phyloP scores from a whole-genome alignment of 2,888 invertebrate genomes.

The Cotesia congregata region DNA sequence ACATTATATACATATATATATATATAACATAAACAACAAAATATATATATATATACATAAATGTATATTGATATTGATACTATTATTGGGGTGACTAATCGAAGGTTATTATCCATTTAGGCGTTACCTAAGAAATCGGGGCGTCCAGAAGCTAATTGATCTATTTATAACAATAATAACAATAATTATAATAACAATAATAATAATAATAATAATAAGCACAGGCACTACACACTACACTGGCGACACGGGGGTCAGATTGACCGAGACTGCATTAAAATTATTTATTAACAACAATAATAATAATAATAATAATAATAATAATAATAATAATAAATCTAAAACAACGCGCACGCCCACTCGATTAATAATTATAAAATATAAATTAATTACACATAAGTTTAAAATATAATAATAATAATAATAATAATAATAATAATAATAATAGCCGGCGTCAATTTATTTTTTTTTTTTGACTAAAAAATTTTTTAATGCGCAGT shows the following conservation, averaged over 20 bases:
- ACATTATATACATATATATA: conserved; percentile 28
- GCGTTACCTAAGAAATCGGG: conserved; percentile 29
- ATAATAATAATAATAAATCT: conserved; percentile 30
- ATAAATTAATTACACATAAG: neutral
- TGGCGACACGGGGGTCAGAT: conserved; percentile 11
- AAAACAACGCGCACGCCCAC: conserved; percentile 65
- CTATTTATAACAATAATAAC: neutral
- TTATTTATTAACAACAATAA: conserved; percentile 13
- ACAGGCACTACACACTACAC: conserved; percentile 34
- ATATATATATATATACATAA: neutral
- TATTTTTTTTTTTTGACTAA: no score
- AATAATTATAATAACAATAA: conserved; percentile 12
- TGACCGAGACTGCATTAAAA: conserved; percentile 24
- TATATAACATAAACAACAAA: conserved; percentile 42
- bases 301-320: conserved; percentile 35
- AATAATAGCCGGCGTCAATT: neutral
- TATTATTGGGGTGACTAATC: neutral
- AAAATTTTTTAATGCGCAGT: no score
- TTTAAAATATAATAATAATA: neutral
- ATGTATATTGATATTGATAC: neutral
- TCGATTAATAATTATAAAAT: conserved; percentile 44
- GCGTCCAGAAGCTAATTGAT: conserved; percentile 24
- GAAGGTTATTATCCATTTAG: neutral
- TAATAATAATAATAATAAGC: conserved; percentile 24
- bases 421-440: conserved; percentile 8